phyloP scores from a whole-genome alignment of 2,113 vertebrate genomes.

The Pygathrix nemaeus region DNA sequence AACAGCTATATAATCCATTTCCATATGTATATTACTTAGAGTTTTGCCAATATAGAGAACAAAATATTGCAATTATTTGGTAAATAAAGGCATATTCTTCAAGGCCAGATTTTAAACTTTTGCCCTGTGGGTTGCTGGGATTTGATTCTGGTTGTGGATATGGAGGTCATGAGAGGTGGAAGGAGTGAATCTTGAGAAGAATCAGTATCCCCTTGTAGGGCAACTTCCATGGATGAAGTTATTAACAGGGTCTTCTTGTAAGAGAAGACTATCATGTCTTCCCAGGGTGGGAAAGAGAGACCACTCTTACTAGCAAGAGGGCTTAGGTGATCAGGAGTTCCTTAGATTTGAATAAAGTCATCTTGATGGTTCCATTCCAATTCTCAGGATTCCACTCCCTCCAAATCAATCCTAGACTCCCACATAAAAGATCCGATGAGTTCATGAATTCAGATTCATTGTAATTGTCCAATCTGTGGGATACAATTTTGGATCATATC shows the following conservation, averaged over 20 bases:
- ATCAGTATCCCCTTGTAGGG: not conserved
- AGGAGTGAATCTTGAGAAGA: not conserved
- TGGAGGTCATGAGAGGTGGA: not conserved
- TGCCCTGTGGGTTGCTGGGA: not conserved
- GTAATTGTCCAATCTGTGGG: not conserved
- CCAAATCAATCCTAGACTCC: not conserved
- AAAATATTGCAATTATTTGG: conserved; percentile 10
- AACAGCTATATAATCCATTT: not conserved
- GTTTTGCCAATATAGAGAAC: not conserved
- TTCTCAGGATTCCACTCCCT: not conserved
- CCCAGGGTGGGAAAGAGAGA: not conserved
- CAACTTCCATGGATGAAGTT: not conserved
- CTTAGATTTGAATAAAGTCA: not conserved
- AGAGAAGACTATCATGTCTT: not conserved
- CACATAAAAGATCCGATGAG: not conserved
- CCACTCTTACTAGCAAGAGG: not conserved
- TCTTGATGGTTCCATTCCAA: not conserved
- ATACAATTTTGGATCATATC: not conserved
- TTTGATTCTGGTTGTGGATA: not conserved
- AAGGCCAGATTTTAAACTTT: not conserved
- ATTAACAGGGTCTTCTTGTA: not conserved
- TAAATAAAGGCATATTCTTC: not conserved
- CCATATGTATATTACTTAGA: not conserved
- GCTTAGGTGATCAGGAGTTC: not conserved
- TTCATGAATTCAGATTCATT: conserved; percentile 1